Evolutionary conservation across 2,113 vertebrate species (phyloP), one percentile per base, ranked within the genome.

Genomic region (Vidua macroura): DNA sequence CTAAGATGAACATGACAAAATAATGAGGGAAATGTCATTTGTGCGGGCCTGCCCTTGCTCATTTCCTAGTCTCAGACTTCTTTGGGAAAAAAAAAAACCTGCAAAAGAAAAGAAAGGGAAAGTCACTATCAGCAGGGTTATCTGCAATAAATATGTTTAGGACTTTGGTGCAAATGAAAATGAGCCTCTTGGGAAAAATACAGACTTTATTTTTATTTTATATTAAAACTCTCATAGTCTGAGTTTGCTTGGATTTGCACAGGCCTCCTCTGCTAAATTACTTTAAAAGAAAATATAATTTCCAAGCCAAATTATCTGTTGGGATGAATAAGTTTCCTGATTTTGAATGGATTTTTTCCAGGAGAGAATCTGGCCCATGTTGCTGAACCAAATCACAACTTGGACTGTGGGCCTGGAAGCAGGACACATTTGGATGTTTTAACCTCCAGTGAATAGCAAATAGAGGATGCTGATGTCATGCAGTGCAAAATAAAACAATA

Each of bases 271-370:
- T 76, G 75, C 58, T 66, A 88, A 90, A 85, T 86, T 69, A 18
- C 37, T 92, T 91, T 56, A 35, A 90, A 85, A 93, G 37, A 72
- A 92, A 68, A 76, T 48, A 77, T 43, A 0, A 66, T 73, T 94
- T 88, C 63, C n/a, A 86, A 90, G 83, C 46, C 91, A 93, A 93
- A 83, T 90, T 51, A 59, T 95, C 68, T 86, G 72, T 46, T 86
- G 88, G 55, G 76, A 76, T 76, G 85, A 95, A 84, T 93, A 86
- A 95, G 95, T 94, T 95, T 74, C 79, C 55, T 93, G 90, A 96
- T 96, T 96, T 94, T 86, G 60, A 86, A 70, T 94, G 95, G 86
- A 88, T 53, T 70, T 92, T 90, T 93, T 94, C 83, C 94, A 92
- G 68, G 46, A 92, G 44, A 92, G 93, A 92, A 94, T 88, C 86